Conservation (phyloP, 2,888 invertebrate species). For the Arge pagana region DNA sequence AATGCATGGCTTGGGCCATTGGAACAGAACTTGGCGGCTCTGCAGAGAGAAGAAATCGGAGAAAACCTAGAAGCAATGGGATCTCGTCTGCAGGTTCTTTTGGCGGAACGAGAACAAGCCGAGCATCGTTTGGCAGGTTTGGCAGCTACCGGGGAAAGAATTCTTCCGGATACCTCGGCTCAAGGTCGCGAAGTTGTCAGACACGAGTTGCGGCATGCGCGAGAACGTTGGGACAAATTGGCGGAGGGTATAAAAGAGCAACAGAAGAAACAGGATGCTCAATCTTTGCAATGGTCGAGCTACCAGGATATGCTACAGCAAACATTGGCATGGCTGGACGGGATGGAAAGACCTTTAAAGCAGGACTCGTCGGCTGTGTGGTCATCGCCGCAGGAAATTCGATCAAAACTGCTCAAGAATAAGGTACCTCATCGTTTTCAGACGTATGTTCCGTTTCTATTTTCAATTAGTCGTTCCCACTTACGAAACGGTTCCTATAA, state of each 20-base stretch:
- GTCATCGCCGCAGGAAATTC: constrained; percentile 82
- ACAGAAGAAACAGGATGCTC: constrained; percentile 84
- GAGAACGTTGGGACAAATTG: constrained; percentile 87
- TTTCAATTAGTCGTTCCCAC: constrained; percentile 7
- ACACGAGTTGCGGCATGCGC: constrained; percentile 78
- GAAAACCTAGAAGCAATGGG: constrained; percentile 68
- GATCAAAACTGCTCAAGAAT: constrained; percentile 81
- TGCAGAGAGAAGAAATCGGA: constrained; percentile 67
- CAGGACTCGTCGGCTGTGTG: constrained; percentile 73
- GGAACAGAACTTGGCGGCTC: constrained; percentile 69
- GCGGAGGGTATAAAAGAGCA: constrained; percentile 82
- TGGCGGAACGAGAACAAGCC: constrained; percentile 83
- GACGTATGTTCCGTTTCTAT: background rate
- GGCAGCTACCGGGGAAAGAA: constrained; percentile 80
- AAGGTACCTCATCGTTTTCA: constrained; percentile 59
- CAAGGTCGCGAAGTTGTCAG: constrained; percentile 88
- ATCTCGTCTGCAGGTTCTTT: constrained; percentile 72
- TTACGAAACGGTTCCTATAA: background rate
- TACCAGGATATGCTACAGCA: constrained; percentile 87
- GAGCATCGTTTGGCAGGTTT: constrained; percentile 77
- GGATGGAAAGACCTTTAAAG: constrained; percentile 78
- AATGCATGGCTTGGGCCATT: constrained; percentile 78
- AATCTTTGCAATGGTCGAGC: constrained; percentile 80
- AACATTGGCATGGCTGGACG: constrained; percentile 82
- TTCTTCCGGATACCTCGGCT: constrained; percentile 91